phyloP scores from a whole-genome alignment of 2,797 vertebrate genomes.

The Parambassis ranga region DNA sequence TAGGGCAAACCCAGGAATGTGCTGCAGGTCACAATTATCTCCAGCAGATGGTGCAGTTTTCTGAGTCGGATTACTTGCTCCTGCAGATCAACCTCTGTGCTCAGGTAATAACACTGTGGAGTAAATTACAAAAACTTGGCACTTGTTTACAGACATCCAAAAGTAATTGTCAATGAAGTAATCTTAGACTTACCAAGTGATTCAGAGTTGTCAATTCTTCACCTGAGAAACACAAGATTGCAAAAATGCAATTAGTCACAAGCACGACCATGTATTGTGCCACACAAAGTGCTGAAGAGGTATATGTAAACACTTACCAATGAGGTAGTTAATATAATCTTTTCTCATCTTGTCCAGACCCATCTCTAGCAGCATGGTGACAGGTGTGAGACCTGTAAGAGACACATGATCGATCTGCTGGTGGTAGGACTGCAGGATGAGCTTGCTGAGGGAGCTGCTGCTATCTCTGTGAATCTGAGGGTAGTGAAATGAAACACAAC shows the following conservation, averaged over 20 bases:
- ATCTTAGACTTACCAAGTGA: conserved; percentile 84
- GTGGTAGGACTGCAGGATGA: conserved; percentile 92
- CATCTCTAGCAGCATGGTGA: conserved; percentile 93
- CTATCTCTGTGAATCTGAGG: conserved; percentile 92
- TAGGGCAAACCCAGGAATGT: conserved; percentile 89
- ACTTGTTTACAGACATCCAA: neutral
- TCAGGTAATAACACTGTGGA: conserved; percentile 88
- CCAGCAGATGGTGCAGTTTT: conserved; percentile 96
- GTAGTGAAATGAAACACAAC: neutral
- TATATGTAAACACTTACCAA: conserved; percentile 76
- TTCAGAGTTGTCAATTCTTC: conserved; percentile 91
- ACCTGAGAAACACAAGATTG: conserved; percentile 71
- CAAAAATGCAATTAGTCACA: neutral
- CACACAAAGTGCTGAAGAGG: neutral
- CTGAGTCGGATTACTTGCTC: conserved; percentile 89
- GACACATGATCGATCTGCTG: conserved; percentile 81
- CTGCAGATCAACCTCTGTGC: conserved; percentile 85
- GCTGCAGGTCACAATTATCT: conserved; percentile 87
- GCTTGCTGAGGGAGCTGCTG: conserved; percentile 88
- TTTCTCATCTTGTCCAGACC: conserved; percentile 96
- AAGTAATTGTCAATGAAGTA: neutral
- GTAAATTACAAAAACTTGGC: conserved; percentile 11
- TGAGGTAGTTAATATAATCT: conserved; percentile 95
- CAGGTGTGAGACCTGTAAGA: conserved; percentile 84
- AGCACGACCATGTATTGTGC: too few species aligned